Evolutionary conservation across 2,888 invertebrate genomes (phyloP), one percentile per base, ranked within the genome.

Genomic region (Lampropteryx suffumata): DNA sequence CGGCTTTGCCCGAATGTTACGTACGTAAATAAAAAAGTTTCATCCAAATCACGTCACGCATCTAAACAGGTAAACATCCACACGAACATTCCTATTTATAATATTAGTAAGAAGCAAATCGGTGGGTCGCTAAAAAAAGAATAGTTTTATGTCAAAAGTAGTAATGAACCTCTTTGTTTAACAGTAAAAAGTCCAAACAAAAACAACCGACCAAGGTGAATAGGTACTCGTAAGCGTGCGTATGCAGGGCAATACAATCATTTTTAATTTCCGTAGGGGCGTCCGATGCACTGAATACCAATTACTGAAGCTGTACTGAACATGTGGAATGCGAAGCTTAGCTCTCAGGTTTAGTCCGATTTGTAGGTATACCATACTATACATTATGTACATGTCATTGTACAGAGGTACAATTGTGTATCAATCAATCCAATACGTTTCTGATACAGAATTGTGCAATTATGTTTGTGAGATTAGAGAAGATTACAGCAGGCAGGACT

Each of bases 241-340:
- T 62, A 67, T 65, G 68, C 65, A 59, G 62, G 68, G 73, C 76
- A 76, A 74, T 79, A 79, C 81, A 82, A 84, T 84, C 72, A 79
- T 82, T 85, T 85, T 84, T 82, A 80, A 85, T 85, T 84, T 84
- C 80, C 76, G 73, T 62, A 64, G 68, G 67, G 70, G 68, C 71
- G 76, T 69, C 68, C 79, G 71, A 59, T 73, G 76, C 79, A 82
- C 76, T 84, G 83, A 83, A 88, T 86, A 84, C 83, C 85, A 83
- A 86, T 87, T 83, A 87, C 78, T 72, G 62, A 62, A 67, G 65
- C 62, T 64, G 72, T 79, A 75, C 76, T 76, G 77, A 78, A 66
- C 77, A 76, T 73, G 69, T 73, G 81, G 81, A 83, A 82, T 84
- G 81, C 64, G 67, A 62, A 63, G 57, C 60, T 67, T 65, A 63